Evolutionary conservation across 2,113 vertebrate species (phyloP), one percentile per base, ranked within the genome.

Genomic region (Typhlomys cinereus): DNA sequence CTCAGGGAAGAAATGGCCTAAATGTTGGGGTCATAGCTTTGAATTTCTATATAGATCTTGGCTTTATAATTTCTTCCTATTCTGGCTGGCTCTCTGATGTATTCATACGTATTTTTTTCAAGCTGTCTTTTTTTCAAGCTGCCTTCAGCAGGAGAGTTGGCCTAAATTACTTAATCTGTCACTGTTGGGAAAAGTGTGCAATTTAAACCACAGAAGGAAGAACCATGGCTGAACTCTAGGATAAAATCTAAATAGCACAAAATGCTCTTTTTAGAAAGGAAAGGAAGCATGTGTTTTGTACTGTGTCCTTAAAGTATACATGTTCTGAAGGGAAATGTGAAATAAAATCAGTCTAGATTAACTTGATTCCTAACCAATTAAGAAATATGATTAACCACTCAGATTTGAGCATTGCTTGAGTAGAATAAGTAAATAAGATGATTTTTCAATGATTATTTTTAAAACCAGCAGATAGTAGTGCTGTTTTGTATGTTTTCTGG

Each of bases 1-100:
- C 75, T 89, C 46, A 54, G 95, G 92, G 88, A 79, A 92, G 88
- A 92, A 83, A 66, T 93, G 92, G 66, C 86, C 96, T 96, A 95
- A 90, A 96, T 96, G 31, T 21, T 80, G 31, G 25, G 82, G 59
- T 92, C 61, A 10, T 36, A 50, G 85, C 74, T 96, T 92, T 95
- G 83, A 90, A 94, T 92, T 96, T 96, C 64, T 95, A 36, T 86
- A 17, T 88, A 90, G 69, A 96, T 92, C 41, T 92, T 92, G 41
- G 18, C 61, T 46, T 90, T 92, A 11, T 41, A 59, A 50, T 70
- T 84, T 94, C 93, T 94, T 20, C 70, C 61, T 88, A 46, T 67
- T 29, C 36, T 86, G n/a, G 27, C 79, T 85, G 90, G 57, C 79
- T 95, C 48, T 96, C 57, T 90, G 70, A 84, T 92, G 93, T 71